phyloP scores from a whole-genome alignment of 30 jellyfish, hydroid and myxozoan species.

The Hydractinia symbiolongicarpus region DNA sequence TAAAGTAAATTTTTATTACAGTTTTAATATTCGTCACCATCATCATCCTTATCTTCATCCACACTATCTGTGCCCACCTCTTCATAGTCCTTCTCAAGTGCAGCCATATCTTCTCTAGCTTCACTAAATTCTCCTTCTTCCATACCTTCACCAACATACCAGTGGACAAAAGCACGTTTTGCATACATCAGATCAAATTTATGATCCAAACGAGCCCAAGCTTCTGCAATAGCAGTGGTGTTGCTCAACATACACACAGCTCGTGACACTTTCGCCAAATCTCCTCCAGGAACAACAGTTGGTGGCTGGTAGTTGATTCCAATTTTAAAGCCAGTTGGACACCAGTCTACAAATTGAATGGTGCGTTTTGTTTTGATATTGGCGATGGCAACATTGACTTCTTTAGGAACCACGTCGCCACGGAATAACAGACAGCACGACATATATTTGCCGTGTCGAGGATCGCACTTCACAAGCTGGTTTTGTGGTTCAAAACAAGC shows the following conservation, averaged over 20 bases:
- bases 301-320: too few relatives aligned
- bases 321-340: too few relatives aligned
- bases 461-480: too few relatives aligned
- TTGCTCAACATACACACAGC: slow-evolving; percentile 93
- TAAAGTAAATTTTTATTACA: neutral
- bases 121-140: slow-evolving; percentile 48
- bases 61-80: slow-evolving; percentile 55
- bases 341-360: slow-evolving; percentile 76
- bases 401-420: slow-evolving; percentile 75
- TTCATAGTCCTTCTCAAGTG: slow-evolving; percentile 20
- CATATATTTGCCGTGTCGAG: slow-evolving; percentile 68
- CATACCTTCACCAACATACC: too few relatives aligned
- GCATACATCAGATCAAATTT: too few relatives aligned
- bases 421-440: slow-evolving; percentile 79
- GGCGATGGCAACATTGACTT: too few relatives aligned
- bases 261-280: slow-evolving; percentile 60
- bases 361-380: slow-evolving; percentile 33
- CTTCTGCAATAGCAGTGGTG: slow-evolving; percentile 55
- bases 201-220: too few relatives aligned
- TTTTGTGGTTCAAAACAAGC: too few relatives aligned
- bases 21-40: slow-evolving; percentile 52
- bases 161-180: too few relatives aligned
- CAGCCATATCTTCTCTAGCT: slow-evolving; percentile 84
- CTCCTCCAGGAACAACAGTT: slow-evolving; percentile 65
- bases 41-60: slow-evolving; percentile 39